Evolutionary conservation across 1,140 invertebrate genomes (phyloP).

Genomic region (Drosophila hydei): DNA sequence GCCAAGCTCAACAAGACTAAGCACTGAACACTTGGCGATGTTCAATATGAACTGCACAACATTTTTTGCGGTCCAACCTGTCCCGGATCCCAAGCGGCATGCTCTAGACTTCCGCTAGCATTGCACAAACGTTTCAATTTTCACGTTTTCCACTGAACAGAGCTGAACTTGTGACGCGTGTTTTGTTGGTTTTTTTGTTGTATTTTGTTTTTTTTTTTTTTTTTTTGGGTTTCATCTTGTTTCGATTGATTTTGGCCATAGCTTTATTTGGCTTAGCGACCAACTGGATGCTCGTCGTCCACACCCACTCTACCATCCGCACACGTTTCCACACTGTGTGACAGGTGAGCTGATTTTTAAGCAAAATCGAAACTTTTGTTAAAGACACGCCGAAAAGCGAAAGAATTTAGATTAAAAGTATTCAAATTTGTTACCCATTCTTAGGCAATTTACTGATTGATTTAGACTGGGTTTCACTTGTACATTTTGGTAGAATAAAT

Average conservation of each 20-base stretch:
- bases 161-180: not conserved
- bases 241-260: constrained; percentile 64
- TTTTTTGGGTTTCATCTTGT: constrained; percentile 9
- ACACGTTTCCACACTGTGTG: constrained; percentile 1
- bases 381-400: constrained; percentile 4
- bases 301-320: constrained; percentile 4
- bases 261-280: constrained; percentile 67
- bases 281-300: constrained; percentile 4
- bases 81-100: not conserved
- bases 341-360: constrained; percentile 43
- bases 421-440: constrained; percentile 6
- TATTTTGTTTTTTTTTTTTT: constrained; percentile 11
- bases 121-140: constrained; percentile 59
- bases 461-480: too few species aligned
- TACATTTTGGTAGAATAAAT: too few species aligned
- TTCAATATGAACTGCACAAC: constrained; percentile 20
- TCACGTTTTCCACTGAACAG: constrained; percentile 33
- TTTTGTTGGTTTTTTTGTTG: constrained; percentile 26
- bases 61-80: constrained; percentile 14
- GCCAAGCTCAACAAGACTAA: constrained; percentile 8
- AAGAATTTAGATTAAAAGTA: constrained; percentile 30
- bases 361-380: constrained; percentile 36
- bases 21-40: not conserved
- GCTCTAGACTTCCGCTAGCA: constrained; percentile 34
- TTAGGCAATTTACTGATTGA: not conserved